Conservation (phyloP, 1,140 invertebrate species). For the Pogonomyrmex californicus region DNA sequence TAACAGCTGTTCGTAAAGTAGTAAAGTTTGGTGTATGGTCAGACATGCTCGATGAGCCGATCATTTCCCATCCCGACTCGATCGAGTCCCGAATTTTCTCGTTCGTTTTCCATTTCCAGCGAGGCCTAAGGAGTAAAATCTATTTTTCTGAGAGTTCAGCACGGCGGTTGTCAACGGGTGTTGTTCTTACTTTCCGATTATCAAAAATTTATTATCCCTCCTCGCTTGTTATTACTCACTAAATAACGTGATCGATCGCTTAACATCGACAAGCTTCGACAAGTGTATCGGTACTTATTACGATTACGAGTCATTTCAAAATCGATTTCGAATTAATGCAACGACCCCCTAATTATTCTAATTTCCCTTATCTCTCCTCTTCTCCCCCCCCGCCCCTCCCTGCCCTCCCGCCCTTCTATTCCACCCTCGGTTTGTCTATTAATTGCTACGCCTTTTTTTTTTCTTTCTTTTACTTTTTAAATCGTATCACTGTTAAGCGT, state of each 20-base stretch:
- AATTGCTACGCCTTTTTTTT: constrained; percentile 48
- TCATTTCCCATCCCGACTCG: constrained; percentile 30
- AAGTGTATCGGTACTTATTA: constrained; percentile 30
- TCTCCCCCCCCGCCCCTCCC: no score
- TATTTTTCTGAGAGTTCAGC: constrained; percentile 38
- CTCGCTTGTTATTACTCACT: constrained; percentile 45
- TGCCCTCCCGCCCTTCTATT: background rate
- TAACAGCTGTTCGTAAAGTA: constrained; percentile 11
- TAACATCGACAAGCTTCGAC: constrained; percentile 29
- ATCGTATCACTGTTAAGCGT: constrained; percentile 52
- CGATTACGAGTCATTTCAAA: constrained; percentile 26
- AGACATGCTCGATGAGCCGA: constrained; percentile 39
- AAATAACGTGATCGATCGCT: constrained; percentile 49
- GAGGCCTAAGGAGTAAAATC: constrained; percentile 57
- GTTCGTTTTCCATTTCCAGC: background rate
- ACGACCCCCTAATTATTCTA: constrained; percentile 53
- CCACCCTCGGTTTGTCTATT: constrained; percentile 49
- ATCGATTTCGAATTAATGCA: constrained; percentile 47
- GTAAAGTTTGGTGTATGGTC: constrained; percentile 39
- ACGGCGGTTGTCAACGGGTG: constrained; percentile 5
- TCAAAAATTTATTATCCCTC: constrained; percentile 26
- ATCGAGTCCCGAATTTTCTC: constrained; percentile 20
- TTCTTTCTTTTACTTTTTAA: background rate
- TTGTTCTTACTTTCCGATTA: constrained; percentile 8
- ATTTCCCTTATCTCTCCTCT: constrained; percentile 23